Percentiles rank a stretch among this genome's conserved stretches.
phyloP scores from a whole-genome alignment of 2,113 vertebrate species.

The Megaleporinus macrocephalus region DNA sequence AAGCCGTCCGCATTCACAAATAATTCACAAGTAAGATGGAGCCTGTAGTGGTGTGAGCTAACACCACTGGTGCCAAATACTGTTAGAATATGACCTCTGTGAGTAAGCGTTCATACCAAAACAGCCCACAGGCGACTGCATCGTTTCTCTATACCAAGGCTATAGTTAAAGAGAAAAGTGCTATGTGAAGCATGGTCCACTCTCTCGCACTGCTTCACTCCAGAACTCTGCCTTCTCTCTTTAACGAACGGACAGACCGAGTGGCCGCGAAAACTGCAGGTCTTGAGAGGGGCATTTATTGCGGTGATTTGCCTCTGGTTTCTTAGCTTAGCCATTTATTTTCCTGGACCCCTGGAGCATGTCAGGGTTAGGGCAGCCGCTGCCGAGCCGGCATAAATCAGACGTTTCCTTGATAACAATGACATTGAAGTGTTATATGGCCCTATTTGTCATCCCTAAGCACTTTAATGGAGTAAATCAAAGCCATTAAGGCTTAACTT shows the following conservation, averaged over 20 bases:
- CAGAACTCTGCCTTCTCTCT: constrained; percentile 32
- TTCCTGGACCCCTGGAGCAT: constrained; percentile 32
- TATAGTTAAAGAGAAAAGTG: not conserved
- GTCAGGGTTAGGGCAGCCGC: constrained; percentile 44
- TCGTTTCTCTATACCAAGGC: not conserved
- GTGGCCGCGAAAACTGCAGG: not conserved
- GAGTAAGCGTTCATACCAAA: not conserved
- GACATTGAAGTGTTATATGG: constrained; percentile 46
- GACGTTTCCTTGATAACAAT: constrained; percentile 46
- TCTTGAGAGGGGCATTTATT: constrained; percentile 33
- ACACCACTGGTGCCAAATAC: not conserved
- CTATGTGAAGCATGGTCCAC: not conserved
- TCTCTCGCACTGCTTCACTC: not conserved
- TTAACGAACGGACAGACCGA: constrained; percentile 35
- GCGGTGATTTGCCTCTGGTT: constrained; percentile 17
- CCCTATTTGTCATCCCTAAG: constrained; percentile 49
- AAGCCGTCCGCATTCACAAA: constrained; percentile 14
- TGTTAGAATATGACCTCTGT: not conserved
- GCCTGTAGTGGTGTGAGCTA: too few relatives aligned
- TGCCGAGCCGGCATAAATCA: constrained; percentile 39
- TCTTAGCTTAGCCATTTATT: constrained; percentile 49
- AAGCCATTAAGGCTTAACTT: constrained; percentile 42
- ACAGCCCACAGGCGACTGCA: not conserved
- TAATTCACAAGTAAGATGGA: not conserved
- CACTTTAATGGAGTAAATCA: constrained; percentile 53